Evolutionary conservation across 2,888 invertebrate species (phyloP).

Genomic region (Elmis aenea): DNA sequence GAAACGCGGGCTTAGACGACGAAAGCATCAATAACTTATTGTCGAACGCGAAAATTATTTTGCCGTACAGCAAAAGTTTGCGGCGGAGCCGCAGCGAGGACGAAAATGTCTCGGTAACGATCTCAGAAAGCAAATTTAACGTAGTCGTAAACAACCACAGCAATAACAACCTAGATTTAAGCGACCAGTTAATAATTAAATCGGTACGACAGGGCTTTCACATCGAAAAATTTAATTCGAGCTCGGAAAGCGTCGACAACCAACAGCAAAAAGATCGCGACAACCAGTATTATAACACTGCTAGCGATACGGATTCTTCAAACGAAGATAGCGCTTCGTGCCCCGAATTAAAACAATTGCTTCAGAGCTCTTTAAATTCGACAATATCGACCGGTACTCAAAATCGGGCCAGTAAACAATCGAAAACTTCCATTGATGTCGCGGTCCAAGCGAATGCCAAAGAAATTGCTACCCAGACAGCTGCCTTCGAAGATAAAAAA

Average conservation of each 20-base stretch:
- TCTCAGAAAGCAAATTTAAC: slow-evolving; percentile 39
- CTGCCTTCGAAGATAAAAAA: slow-evolving; percentile 29
- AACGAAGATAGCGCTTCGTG: slow-evolving; percentile 44
- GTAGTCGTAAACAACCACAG: slow-evolving; percentile 36
- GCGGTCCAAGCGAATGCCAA: slow-evolving; percentile 56
- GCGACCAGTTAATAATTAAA: slow-evolving; percentile 43
- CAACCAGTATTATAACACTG: slow-evolving; percentile 22
- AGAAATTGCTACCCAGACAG: slow-evolving; percentile 49
- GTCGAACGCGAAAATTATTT: slow-evolving; percentile 39
- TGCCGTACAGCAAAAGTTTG: slow-evolving; percentile 31
- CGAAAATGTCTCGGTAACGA: slow-evolving; percentile 45
- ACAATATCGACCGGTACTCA: slow-evolving; percentile 27
- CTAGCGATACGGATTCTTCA: slow-evolving; percentile 23
- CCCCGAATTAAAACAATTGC: slow-evolving; percentile 47
- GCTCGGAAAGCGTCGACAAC: slow-evolving; percentile 15
- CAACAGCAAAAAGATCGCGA: slow-evolving; percentile 27
- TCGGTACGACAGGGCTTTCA: slow-evolving; percentile 38
- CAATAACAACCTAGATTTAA: slow-evolving; percentile 38
- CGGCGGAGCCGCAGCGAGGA: slow-evolving; percentile 41
- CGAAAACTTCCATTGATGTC: slow-evolving; percentile 54
- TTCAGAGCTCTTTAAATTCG: slow-evolving; percentile 47
- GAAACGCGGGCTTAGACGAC: slow-evolving; percentile 48
- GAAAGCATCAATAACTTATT: slow-evolving; percentile 41
- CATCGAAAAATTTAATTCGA: slow-evolving; percentile 33
- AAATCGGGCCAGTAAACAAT: slow-evolving; percentile 45